Percentiles rank a stretch among this genome's conserved stretches.
phyloP scores from a whole-genome alignment of 2,888 invertebrate genomes.

The Drosophila hamatofila region DNA sequence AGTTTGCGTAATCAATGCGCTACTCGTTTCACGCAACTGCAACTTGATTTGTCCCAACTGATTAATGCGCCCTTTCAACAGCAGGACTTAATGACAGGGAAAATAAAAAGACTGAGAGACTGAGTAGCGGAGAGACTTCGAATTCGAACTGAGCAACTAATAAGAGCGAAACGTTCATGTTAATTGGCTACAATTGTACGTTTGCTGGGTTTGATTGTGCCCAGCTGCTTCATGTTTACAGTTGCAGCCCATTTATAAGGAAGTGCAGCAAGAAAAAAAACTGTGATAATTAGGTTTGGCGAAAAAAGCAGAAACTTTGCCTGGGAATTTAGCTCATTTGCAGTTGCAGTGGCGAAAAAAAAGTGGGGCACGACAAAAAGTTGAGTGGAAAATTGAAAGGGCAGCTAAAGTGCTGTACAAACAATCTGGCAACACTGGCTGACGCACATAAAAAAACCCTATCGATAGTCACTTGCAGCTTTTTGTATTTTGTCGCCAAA shows the following conservation, averaged over 20 bases:
- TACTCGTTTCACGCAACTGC: conserved; percentile 74
- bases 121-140: background rate
- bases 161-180: conserved; percentile 49
- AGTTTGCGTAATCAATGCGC: conserved; percentile 67
- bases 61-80: conserved; percentile 66
- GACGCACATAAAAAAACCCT: background rate
- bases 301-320: conserved; percentile 34
- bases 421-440: background rate
- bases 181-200: conserved; percentile 79
- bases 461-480: background rate
- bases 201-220: conserved; percentile 26
- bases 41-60: conserved; percentile 65
- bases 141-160: conserved; percentile 28
- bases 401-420: background rate
- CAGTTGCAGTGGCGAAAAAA: conserved; percentile 5
- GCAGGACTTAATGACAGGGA: conserved; percentile 39
- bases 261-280: conserved; percentile 5
- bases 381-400: background rate
- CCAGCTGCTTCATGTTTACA: conserved; percentile 51
- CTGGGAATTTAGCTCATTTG: conserved; percentile 61
- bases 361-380: conserved; percentile 19
- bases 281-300: conserved; percentile 57
- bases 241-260: conserved; percentile 9
- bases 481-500: background rate
- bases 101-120: conserved; percentile 2